Base-by-base conservation (phyloP, 2,797 vertebrate species). In the Australoheros facetus region DNA sequence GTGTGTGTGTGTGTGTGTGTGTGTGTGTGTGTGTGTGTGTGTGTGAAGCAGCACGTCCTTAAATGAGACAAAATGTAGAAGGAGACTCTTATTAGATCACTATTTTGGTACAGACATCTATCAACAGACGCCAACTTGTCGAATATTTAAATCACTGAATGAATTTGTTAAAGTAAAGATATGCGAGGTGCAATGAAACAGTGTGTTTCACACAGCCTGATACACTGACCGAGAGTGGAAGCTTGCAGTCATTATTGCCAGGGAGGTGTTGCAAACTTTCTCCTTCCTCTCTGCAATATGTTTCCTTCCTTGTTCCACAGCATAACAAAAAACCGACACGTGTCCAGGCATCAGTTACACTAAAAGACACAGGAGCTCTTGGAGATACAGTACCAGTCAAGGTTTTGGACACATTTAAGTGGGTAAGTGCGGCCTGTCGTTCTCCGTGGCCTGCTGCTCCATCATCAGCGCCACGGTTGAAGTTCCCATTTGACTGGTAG, bases 221-320 rank as follows among this genome's bases (percentile, higher is more conserved):
- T 75, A 34, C 56, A 58, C 64, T 42, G 53, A 71, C 69, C 62
- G 21, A 55, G n/a, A 45, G 55, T 78, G 80, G 78, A 89, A 89
- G 75, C 56, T 53, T 77, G 51, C 66, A 26, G 39, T 89, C 78
- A 73, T 75, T 83, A 88, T 87, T 86, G 69, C 56, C 76, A 83
- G 85, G 78, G 83, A 85, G 78, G 85, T 59, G 80, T 86, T 80
- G 80, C 89, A 86, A 91, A 93, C 91, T 86, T 90, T 92, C 86
- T 88, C 80, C 92, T 95, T 95, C 92, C 93, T 85, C 86, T 87
- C 28, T 78, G 77, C 83, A 69, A 69, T 79, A 87, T 77, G 87
- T 84, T 95, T 95, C 93, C 94, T 94, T 93, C 90, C 91, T 91
- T 80, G 77, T 89, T 82, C 78, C 84, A 75, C 79, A 13, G 78